Evolutionary conservation across 2,797 vertebrate genomes (phyloP).

Genomic region (Spheniscus humboldti): DNA sequence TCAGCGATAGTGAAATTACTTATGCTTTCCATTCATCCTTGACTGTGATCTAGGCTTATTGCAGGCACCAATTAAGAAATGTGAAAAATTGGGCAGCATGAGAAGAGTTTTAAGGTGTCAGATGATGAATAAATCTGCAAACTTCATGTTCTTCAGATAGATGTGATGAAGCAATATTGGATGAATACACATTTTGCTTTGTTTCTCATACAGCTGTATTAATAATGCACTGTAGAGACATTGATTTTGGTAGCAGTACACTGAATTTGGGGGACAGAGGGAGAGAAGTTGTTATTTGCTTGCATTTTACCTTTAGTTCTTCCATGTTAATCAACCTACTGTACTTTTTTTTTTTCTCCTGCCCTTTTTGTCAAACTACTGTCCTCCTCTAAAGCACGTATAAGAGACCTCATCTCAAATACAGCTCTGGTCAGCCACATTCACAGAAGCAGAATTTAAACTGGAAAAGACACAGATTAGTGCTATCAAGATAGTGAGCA

Average conservation of each 20-base stretch:
- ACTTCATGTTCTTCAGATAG: not conserved
- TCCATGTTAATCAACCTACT: not conserved
- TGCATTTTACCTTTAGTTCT: not conserved
- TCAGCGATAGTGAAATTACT: not conserved
- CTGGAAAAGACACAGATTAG: not conserved
- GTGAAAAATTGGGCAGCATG: not conserved
- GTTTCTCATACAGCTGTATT: not conserved
- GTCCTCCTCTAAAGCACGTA: not conserved
- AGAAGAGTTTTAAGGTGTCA: not conserved
- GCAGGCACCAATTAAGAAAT: not conserved
- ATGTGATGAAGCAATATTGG: not conserved
- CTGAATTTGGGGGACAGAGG: not conserved
- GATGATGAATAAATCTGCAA: not conserved
- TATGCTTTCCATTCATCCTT: not conserved
- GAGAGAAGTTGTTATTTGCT: not conserved
- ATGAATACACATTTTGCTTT: not conserved
- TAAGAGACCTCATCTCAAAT: not conserved
- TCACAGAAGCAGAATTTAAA: not conserved
- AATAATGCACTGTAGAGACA: not conserved
- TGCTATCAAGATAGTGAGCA: not conserved
- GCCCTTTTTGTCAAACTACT: not conserved
- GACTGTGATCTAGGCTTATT: not conserved
- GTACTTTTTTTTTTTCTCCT: not conserved
- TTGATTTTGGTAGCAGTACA: not conserved
- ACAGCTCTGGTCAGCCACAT: not conserved